Evolutionary conservation across 2,113 vertebrate species (phyloP), one percentile per base, ranked within the genome.

Genomic region (Semnopithecus entellus): DNA sequence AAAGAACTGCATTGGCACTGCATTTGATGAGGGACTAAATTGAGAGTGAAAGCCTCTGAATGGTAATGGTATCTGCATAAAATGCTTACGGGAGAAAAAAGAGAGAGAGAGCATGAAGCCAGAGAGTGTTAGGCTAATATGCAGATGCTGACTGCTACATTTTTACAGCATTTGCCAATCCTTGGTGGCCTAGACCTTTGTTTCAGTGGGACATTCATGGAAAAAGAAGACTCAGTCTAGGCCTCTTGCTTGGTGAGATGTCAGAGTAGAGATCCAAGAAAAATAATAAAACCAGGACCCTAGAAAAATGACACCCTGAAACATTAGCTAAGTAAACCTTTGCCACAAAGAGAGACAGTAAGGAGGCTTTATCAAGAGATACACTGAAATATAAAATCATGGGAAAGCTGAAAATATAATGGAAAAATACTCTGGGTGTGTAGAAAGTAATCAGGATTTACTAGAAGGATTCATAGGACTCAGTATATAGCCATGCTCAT

Each of bases 381-480:
- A 57, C 11, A 66, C 30, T 95, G 66, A 96, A 87, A 81, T 13
- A 70, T 84, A 84, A 96, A 66, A 6, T 85, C 27, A 92, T 45
- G 13, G 2, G 66, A 90, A 95, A 73, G 9, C 16, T 95, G 13
- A 70, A 96, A 88, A 59, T 22, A 48, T 9, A 82, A 86, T 35
- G 16, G 38, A 89, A 91, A 97, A 96, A 72, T 88, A 92, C 8
- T 91, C 5, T 11, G 66, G 13, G 3, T 59, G 14, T 70, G 23
- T 48, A 16, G 52, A 18, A 10, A 82, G 25, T 89, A 25, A 32
- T 40, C 43, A 86, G 48, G 40, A 70, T 45, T 78, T n/a, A n/a
- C 50, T 72, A 83, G 45, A 93, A 89, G 20, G 38, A 81, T 14
- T 50, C n/a, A 79, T 5, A 16, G 25, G 35, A 78, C 12, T 91